Evolutionary conservation across 2,888 invertebrate genomes (phyloP).

Genomic region (Callyntrura sp.): DNA sequence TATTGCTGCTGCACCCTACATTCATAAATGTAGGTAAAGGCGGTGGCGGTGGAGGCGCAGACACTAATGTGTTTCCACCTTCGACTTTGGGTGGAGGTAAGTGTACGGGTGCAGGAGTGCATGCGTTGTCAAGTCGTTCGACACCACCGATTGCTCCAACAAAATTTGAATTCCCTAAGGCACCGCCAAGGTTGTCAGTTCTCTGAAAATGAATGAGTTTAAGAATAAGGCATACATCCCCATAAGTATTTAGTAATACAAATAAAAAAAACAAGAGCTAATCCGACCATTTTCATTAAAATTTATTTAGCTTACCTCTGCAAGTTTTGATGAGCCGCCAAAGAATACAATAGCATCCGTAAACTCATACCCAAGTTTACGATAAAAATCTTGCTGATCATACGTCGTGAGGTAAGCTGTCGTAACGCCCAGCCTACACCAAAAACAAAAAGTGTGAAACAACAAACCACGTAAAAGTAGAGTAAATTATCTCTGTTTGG

Average conservation of each 20-base stretch:
- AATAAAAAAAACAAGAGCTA: slow-evolving; percentile 9
- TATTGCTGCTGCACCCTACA: not conserved
- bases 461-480: too few species aligned
- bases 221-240: too few species aligned
- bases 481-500: too few species aligned
- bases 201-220: slow-evolving; percentile 32
- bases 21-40: slow-evolving; percentile 42
- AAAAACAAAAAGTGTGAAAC: too few species aligned
- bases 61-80: too few species aligned
- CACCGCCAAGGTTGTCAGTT: slow-evolving; percentile 39
- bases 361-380: slow-evolving; percentile 84
- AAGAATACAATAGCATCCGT: slow-evolving; percentile 84
- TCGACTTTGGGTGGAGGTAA: too few species aligned
- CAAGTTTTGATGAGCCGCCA: slow-evolving; percentile 73
- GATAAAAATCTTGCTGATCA: slow-evolving; percentile 85
- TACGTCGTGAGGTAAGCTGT: slow-evolving; percentile 84
- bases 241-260: not conserved
- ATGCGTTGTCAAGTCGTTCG: too few species aligned
- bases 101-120: too few species aligned
- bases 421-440: slow-evolving; percentile 84
- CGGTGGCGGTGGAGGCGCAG: slow-evolving; percentile 74
- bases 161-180: not conserved
- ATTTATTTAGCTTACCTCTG: slow-evolving; percentile 44
- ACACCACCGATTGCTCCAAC: too few species aligned
- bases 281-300: too few species aligned